These are phyloP conservation scores for Eptesicus fuscus DNA, from an alignment of 2,113 vertebrate genomes.

Conservation along the genomic window DNA sequence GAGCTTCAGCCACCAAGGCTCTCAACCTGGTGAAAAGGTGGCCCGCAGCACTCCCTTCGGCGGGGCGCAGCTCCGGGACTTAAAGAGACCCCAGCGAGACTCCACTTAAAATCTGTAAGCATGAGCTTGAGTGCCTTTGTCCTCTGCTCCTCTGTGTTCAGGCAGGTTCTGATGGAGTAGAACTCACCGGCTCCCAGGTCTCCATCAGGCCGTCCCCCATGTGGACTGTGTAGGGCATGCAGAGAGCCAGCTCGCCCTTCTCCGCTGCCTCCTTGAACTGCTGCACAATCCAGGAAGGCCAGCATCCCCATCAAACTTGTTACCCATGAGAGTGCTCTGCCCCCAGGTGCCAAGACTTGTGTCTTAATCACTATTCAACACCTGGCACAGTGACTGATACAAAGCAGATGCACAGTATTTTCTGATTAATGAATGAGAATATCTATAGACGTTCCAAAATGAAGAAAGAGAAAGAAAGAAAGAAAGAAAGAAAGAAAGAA, in stretches of 20 bases:
- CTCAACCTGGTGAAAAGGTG: no score
- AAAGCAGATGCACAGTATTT: neutral
- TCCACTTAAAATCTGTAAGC: constrained; percentile 95
- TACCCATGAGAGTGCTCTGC: constrained; percentile 89
- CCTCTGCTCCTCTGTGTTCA: constrained; percentile 96
- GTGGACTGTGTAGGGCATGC: constrained; percentile 93
- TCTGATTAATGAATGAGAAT: neutral
- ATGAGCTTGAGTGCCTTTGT: constrained; percentile 94
- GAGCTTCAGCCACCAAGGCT: no score
- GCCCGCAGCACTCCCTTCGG: no score
- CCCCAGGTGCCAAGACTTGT: constrained; percentile 78
- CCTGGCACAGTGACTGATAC: neutral
- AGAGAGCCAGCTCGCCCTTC: constrained; percentile 89
- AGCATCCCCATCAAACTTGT: constrained; percentile 94
- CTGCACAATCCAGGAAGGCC: constrained; percentile 96
- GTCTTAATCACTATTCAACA: neutral
- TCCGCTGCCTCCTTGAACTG: constrained; percentile 95
- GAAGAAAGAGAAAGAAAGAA: neutral
- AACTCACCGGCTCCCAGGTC: constrained; percentile 85
- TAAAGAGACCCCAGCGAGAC: constrained; percentile 93
- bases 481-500: no score
- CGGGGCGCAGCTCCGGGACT: constrained; percentile 25
- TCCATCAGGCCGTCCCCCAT: constrained; percentile 93
- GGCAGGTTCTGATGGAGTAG: constrained; percentile 93
- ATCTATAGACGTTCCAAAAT: neutral